Percentiles rank a stretch among this genome's conserved stretches.
phyloP scores from a whole-genome alignment of 1,140 invertebrate genomes.

The Acromyrmex heyeri region DNA sequence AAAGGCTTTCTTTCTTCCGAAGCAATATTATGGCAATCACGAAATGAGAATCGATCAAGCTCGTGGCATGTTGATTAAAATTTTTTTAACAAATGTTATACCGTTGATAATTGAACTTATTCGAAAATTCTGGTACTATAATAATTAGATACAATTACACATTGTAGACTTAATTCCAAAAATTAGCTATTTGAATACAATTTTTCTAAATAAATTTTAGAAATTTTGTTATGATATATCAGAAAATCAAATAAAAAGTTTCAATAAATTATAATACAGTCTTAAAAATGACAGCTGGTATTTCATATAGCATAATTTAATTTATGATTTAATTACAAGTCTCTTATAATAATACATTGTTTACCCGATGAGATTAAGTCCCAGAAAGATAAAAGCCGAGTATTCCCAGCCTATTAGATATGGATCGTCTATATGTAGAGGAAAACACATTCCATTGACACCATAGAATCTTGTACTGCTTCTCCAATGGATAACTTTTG shows the following conservation, averaged over 20 bases:
- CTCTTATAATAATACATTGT: conserved; percentile 36
- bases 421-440: conserved; percentile 91
- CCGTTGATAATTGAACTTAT: neutral
- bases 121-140: conserved; percentile 4
- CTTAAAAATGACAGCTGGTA: neutral
- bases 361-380: conserved; percentile 89
- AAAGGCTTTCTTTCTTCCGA: conserved; percentile 16
- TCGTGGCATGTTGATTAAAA: conserved; percentile 27
- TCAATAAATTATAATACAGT: neutral
- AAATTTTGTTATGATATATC: neutral
- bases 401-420: conserved; percentile 92
- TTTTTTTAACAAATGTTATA: conserved; percentile 25
- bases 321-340: conserved; percentile 4
- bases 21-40: conserved; percentile 37
- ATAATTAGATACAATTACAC: neutral
- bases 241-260: neutral
- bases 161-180: neutral
- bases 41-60: conserved; percentile 39
- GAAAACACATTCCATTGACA: conserved; percentile 91
- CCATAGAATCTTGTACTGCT: conserved; percentile 91
- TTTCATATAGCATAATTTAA: conserved; percentile 1
- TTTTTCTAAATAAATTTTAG: neutral
- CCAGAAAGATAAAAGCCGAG: conserved; percentile 91
- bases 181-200: neutral
- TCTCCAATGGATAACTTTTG: conserved; percentile 88